Evolutionary conservation across 1,140 invertebrate species (phyloP), one percentile per base, ranked within the genome.

Genomic region (Papilio polytes): DNA sequence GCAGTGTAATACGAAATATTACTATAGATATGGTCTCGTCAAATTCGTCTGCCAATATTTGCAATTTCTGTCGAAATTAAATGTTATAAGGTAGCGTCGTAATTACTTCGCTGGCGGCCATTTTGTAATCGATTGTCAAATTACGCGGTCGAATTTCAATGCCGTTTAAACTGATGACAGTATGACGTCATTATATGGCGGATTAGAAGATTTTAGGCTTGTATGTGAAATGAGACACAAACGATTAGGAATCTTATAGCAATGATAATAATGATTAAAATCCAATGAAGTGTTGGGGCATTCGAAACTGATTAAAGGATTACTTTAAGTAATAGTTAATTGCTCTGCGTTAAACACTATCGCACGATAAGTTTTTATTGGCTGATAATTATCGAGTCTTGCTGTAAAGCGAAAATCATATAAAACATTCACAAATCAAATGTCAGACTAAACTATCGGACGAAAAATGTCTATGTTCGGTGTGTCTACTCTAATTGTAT

Each of bases 181-280:
- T 81, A 74, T 80, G 78, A 82, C 78, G 78, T 80, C 80, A 84
- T 85, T 81, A 84, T 80, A 85, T 48, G 82, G 83, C 82, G 46
- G 48, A 82, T 84, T 84, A 76, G 26, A 53, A 56, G 31, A 81
- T 80, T 78, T 80, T 74, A 66, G 41, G 59, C 77, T 80, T 66
- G 53, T 78, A 78, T 78, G 76, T 44, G 44, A 56, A 63, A 56
- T 20, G 8, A n/a, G 41, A 36, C 6, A 41, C 53, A 78, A 36
- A 44, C 7, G 31, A 78, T 20, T 76, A 6, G 15, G 22, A 26
- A 31, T 13, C 46, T 51, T 76, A 76, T 74, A 1, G 13, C 12
- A 15, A 13, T n/a, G 4, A 9, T 2, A 15, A 76, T 26, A 76
- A n/a, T 10, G 22, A 31, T 22, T 46, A 53, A 53, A 76, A 15